Base-by-base conservation (phyloP, 2,888 invertebrate species). In the Barypeithes pellucidus region DNA sequence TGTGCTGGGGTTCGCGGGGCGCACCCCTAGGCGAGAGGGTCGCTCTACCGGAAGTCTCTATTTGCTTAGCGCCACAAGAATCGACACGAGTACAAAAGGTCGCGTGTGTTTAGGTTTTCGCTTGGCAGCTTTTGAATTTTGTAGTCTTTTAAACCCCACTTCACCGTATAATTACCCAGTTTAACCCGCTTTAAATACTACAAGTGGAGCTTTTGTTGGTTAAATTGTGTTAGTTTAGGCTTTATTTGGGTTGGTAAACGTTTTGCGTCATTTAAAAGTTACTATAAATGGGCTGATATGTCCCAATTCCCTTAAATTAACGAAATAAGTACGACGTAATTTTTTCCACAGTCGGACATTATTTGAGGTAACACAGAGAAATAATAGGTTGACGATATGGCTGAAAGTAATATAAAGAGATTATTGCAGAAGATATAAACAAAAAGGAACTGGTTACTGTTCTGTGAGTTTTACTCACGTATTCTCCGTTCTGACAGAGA, bases 71-170 rank as follows among this genome's bases (percentile, higher is more conserved):
- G 60, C 67, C 71, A 66, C 71, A 71, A 71, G 63, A 71, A 63
- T 65, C 67, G 63, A 59, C 70, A 45, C 52, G 12, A 59, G 50
- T 36, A 71, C 66, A 71, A 71, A 71, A 71, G 71, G 66, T 66
- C 71, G 71, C 66, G 66, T 65, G 71, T 71, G 71, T 66, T 71
- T 71, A 71, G 66, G 71, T 71, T 71, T 71, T 66, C 66, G 71
- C 71, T 66, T 71, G 71, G 65, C 50, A 36, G 67, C 67, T 47
- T 67, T 60, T 60, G 60, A 67, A 67, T 67, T 67, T 67, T 67
- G 59, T 60, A 67, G 33, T 59, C 67, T 67, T 59, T 43, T 62
- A 54, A 62, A 71, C 67, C 67, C 71, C 59, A 66, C 66, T 65
- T 43, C 45, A 71, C 39, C 60, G 45, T 71, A 71, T 71, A 72